phyloP scores from a whole-genome alignment of 1,140 invertebrate genomes.

The Drosophila serrata region DNA sequence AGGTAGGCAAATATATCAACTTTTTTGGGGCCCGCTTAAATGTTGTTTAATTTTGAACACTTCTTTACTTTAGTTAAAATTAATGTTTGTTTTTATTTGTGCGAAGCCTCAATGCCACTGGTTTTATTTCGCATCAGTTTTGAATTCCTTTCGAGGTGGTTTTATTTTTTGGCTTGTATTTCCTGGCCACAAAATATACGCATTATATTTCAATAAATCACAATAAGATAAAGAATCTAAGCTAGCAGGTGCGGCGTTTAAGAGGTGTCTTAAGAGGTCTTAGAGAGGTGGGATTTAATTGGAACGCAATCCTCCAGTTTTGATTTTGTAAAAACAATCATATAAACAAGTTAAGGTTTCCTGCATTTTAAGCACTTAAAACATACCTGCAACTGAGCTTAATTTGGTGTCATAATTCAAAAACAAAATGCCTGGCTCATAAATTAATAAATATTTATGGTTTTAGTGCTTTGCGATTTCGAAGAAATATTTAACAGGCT shows the following conservation, averaged over 20 bases:
- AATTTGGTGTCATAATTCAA: slow-evolving; percentile 56
- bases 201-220: slow-evolving; percentile 56
- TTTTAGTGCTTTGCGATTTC: slow-evolving; percentile 23
- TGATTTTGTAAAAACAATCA: slow-evolving; percentile 23
- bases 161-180: slow-evolving; percentile 26
- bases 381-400: slow-evolving; percentile 15
- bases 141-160: slow-evolving; percentile 52
- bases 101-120: slow-evolving; percentile 70
- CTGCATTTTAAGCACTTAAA: slow-evolving; percentile 21
- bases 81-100: slow-evolving; percentile 67
- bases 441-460: slow-evolving; percentile 51
- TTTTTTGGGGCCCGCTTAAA: slow-evolving; percentile 39
- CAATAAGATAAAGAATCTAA: slow-evolving; percentile 33
- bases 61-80: slow-evolving; percentile 56
- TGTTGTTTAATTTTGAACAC: slow-evolving; percentile 55
- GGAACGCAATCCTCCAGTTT: neutral
- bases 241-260: slow-evolving; percentile 25
- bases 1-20: slow-evolving; percentile 55
- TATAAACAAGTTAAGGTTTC: slow-evolving; percentile 1
- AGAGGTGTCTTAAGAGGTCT: slow-evolving; percentile 20
- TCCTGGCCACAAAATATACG: slow-evolving; percentile 40
- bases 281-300: slow-evolving; percentile 18
- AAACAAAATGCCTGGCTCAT: slow-evolving; percentile 47
- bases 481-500: slow-evolving; percentile 44
- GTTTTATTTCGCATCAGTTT: slow-evolving; percentile 52